Evolutionary conservation across 92 coral and sea anemone genomes (phyloP), one percentile per base, ranked within the genome.

Genomic region (Epizoanthus scotinus): DNA sequence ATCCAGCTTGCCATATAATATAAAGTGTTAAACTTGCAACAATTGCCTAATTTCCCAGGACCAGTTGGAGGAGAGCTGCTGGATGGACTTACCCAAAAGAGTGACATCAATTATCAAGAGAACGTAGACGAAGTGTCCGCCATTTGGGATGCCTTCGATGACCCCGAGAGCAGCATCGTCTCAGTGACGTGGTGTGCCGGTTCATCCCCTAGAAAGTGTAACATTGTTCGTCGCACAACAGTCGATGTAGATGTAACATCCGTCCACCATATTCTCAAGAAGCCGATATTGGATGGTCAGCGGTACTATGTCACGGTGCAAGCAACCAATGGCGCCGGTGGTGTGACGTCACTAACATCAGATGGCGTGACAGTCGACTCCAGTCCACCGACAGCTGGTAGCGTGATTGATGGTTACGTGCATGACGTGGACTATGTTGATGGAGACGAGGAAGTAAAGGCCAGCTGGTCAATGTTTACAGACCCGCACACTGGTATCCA

Each of bases 281-380:
- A 71, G 47, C 92, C 95, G 31, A 78, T 91, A 72, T 67, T 1
- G 28, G 78, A 84, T 74, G 98, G 98, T 19, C 88, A 85, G 68
- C 85, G 75, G 78, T 87, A 89, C 57, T 91, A 78, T 83, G 75
- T 91, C 67, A 89, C 92, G 15, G 84, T 94, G 53, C 84, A 62
- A 70, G 92, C 96, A 13, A 82, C 82, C 49, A 94, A 94, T 84
- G 91, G 98, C n/a, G 98, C 96, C n/a, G 94, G 98, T 5, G 57
- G 73, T 55, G 70, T 74, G 26, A 77, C 82, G 22, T 82, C 89
- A 31, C 27, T 87, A 20, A 78, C 84, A 38, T 94, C 98, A 21
- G 85, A 91, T 70, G 98, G 96, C 52, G 96, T 94, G 31, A 85
- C 79, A 31, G 86, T 89, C 2, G 98, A 94, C 58, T 84, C 28